These are phyloP conservation scores for Columbina picui DNA, from an alignment of 2,113 vertebrate species.

Conservation along the genomic window DNA sequence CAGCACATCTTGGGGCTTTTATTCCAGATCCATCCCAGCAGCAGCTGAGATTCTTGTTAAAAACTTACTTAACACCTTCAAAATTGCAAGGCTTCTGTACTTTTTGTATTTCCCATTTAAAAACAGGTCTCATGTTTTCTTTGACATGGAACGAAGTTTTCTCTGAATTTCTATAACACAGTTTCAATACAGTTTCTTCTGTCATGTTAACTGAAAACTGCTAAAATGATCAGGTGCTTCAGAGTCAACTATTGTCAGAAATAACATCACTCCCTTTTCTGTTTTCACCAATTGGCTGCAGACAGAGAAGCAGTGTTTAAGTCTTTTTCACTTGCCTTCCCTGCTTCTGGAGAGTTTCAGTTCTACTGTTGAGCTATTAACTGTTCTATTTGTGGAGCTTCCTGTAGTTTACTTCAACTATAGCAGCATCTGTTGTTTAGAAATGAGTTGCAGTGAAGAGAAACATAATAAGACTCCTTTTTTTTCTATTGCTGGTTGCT, in stretches of 20 bases:
- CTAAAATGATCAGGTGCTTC: neutral
- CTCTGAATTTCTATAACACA: neutral
- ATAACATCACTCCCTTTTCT: neutral
- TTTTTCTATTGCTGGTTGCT: rapidly evolving
- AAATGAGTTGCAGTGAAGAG: neutral
- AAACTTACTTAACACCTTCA: neutral
- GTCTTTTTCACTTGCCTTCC: neutral
- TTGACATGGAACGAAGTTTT: neutral
- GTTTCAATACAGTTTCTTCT: neutral
- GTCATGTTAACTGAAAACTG: neutral
- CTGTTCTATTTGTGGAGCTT: neutral
- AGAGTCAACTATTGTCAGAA: neutral
- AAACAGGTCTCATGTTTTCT: neutral
- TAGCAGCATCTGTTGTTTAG: neutral
- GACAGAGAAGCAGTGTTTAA: neutral
- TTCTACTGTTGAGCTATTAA: neutral
- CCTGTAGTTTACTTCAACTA: neutral
- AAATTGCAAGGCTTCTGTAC: neutral
- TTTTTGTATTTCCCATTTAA: neutral
- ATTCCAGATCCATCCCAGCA: neutral
- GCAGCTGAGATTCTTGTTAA: neutral
- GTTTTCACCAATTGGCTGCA: neutral
- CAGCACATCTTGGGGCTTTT: neutral
- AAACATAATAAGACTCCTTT: neutral
- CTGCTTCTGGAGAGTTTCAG: neutral